Conservation (phyloP, 1,140 invertebrate genomes). For the Hetaerina americana region DNA sequence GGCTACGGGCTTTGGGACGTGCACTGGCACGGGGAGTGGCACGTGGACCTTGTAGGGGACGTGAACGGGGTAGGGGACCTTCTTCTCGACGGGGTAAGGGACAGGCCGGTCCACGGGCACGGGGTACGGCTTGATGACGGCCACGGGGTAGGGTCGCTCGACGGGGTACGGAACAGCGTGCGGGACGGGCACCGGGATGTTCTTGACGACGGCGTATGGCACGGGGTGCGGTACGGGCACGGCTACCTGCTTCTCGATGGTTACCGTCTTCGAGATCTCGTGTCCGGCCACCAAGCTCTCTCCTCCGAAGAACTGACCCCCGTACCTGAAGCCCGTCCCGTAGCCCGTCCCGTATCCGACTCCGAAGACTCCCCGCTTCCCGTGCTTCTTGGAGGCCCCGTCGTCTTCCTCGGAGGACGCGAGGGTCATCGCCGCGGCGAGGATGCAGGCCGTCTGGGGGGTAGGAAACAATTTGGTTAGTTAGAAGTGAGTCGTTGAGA, state of each 20-base stretch:
- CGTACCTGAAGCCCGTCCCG: neutral
- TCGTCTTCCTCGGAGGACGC: neutral
- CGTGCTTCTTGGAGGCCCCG: neutral
- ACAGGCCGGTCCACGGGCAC: slow-evolving; percentile 43
- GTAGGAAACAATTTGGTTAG: no score
- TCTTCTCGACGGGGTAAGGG: slow-evolving; percentile 62
- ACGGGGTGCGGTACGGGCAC: neutral
- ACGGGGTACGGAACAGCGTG: slow-evolving; percentile 18
- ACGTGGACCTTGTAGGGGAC: neutral
- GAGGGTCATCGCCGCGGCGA: neutral
- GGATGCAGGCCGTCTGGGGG: neutral
- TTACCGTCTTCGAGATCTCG: slow-evolving; percentile 26
- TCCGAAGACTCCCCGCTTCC: slow-evolving; percentile 3
- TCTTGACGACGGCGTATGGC: neutral
- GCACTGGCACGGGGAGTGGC: slow-evolving; percentile 2
- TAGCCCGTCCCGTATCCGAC: neutral
- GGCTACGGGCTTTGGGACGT: neutral
- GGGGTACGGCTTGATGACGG: slow-evolving; percentile 38
- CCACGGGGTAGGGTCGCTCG: slow-evolving; percentile 39
- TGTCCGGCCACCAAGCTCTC: slow-evolving; percentile 16
- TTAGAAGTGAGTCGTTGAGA: no score
- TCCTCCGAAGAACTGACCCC: slow-evolving; percentile 16
- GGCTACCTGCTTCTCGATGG: slow-evolving; percentile 2
- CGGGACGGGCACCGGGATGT: slow-evolving; percentile 7
- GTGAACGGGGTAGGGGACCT: slow-evolving; percentile 36